phyloP scores from a whole-genome alignment of 1,140 invertebrate species.

The Leptopilina boulardi region DNA sequence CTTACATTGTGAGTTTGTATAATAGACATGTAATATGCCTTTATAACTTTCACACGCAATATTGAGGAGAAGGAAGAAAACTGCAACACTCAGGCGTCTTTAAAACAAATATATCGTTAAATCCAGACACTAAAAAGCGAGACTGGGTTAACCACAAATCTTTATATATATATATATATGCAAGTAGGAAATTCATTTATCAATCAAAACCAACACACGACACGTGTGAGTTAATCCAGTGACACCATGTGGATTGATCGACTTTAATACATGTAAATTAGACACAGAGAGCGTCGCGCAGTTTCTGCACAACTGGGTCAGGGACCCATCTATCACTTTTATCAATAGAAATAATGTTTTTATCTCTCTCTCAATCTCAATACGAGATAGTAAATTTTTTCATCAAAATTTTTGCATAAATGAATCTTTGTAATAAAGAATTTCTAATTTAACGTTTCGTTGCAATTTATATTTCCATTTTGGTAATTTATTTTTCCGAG shows the following conservation, averaged over 20 bases:
- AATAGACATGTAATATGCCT: constrained; percentile 13
- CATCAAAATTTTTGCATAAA: constrained; percentile 5
- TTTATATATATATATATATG: too few species aligned
- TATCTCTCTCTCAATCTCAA: not conserved
- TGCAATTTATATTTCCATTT: not conserved
- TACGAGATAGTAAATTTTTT: not conserved
- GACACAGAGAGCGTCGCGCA: too few species aligned
- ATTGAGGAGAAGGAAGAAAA: not conserved
- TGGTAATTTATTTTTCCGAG: too few species aligned
- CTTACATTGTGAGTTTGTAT: not conserved
- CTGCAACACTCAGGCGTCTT: not conserved
- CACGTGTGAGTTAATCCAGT: not conserved
- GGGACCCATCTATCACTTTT: not conserved
- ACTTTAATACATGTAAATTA: constrained; percentile 5
- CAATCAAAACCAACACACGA: not conserved
- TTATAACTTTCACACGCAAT: constrained; percentile 20
- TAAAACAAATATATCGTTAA: constrained; percentile 2
- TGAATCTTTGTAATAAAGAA: not conserved
- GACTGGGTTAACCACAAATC: not conserved
- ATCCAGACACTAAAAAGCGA: not conserved
- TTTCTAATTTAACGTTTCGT: not conserved
- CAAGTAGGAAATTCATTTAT: constrained; percentile 12
- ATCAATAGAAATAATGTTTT: not conserved
- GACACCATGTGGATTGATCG: not conserved
- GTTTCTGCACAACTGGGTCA: constrained; percentile 11